Base-by-base conservation (phyloP, 2,113 vertebrate species). In the Heterotis niloticus region DNA sequence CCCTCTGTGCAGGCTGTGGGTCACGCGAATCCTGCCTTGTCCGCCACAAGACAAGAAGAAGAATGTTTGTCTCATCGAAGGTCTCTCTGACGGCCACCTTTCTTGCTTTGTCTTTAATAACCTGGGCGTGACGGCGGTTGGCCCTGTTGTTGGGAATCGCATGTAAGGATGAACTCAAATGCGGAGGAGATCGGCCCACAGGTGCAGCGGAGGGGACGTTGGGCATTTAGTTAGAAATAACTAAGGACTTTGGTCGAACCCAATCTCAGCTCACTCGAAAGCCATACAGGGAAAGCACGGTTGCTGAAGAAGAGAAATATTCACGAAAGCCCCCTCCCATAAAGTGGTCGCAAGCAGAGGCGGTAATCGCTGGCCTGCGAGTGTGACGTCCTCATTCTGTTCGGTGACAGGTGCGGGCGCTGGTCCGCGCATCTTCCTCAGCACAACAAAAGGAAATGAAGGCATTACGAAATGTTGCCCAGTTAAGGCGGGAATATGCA, bases 221-320 rank as follows among this genome's bases (percentile, higher is more conserved):
- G 83, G 82, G 82, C 82, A 85, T 82, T 81, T 90, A 88, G 88
- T 90, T 88, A 23, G 88, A 89, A 89, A 88, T 85, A 89, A 89
- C 88, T 88, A 85, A 86, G 88, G 88, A 86, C 87, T 79, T 64
- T 69, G 23, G 60, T 83, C 87, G 85, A 89, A 90, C 88, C 86
- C 87, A 88, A 91, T 88, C 88, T 88, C 88, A 90, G 89, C 89
- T 90, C 89, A 87, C 82, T 84, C 89, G 86, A 90, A 89, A 89
- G 88, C 88, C 87, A 88, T 87, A 87, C 88, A 86, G 84, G 86
- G 87, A 86, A 84, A 17, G 67, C 78, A 66, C 79, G 84, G 85
- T 84, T 44, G 34, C 83, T 81, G 82, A 81, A 83, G 81, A 69
- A 77, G 64, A n/a, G 62, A 78, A 28, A 78, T 69, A 78, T 78